A percentile compares a stretch with the other conserved stretches of the same genome.
Conservation (phyloP, 2,113 vertebrate genomes). For the Meleagris gallopavo region DNA sequence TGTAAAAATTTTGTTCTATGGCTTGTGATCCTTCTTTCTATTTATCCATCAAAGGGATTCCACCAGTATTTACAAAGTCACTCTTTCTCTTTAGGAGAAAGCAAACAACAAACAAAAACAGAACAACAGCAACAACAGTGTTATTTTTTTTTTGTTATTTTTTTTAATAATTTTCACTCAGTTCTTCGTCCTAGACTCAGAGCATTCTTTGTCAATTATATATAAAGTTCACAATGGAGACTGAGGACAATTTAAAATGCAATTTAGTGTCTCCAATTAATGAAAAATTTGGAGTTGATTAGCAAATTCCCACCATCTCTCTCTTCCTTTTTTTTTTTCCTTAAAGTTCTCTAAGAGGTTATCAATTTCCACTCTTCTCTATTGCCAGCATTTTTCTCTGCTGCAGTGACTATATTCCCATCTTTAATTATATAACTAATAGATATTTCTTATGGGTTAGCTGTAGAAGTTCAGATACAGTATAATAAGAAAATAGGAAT, state of each 20-base stretch:
- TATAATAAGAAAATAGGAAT: not conserved
- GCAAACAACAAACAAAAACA: not conserved
- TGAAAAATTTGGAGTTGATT: not conserved
- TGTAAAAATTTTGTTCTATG: not conserved
- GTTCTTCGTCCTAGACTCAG: not conserved
- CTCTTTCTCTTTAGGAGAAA: not conserved
- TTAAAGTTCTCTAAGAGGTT: not conserved
- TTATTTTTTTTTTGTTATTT: too few species aligned
- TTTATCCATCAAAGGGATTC: not conserved
- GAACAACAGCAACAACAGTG: rapidly evolving
- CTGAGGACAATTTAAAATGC: not conserved
- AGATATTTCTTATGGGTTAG: not conserved
- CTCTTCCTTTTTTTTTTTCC: not conserved
- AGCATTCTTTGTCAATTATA: not conserved
- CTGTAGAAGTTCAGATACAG: not conserved
- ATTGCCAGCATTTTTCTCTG: not conserved
- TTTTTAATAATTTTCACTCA: not conserved
- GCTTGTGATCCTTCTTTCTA: not conserved
- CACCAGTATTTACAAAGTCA: not conserved
- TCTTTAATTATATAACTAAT: not conserved
- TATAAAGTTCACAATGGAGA: not conserved
- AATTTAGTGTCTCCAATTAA: not conserved
- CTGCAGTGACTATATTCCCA: not conserved
- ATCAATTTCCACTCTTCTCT: not conserved
- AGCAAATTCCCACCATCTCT: not conserved